Conservation (phyloP, 2,888 invertebrate genomes). For the Drosophila setosimentum region DNA sequence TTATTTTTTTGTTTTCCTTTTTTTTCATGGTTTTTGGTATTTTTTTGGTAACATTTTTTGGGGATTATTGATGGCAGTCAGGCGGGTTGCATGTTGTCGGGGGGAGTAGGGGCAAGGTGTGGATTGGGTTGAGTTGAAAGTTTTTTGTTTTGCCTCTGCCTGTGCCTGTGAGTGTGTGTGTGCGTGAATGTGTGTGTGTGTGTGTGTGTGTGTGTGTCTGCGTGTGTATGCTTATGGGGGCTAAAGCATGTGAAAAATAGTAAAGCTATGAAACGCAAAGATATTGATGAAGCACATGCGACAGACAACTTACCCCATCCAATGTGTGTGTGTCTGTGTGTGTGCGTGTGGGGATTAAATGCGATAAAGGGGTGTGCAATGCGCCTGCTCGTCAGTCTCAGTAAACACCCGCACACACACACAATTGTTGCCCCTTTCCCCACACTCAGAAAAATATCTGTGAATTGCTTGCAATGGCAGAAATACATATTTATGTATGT, state of each 20-base stretch:
- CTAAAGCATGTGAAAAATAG: slow-evolving; percentile 64
- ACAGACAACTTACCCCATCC: slow-evolving; percentile 48
- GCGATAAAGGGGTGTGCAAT: slow-evolving; percentile 28
- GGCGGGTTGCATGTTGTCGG: slow-evolving; percentile 4
- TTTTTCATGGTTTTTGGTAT: slow-evolving; percentile 13
- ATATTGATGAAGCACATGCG: slow-evolving; percentile 84
- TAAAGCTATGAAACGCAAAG: slow-evolving; percentile 58
- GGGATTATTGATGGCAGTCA: slow-evolving; percentile 82
- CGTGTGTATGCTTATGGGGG: slow-evolving; percentile 21
- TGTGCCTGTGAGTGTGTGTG: slow-evolving; percentile 41
- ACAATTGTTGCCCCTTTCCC: neutral
- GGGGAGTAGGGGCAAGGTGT: neutral
- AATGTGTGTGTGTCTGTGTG: slow-evolving; percentile 44
- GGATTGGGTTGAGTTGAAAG: slow-evolving; percentile 12
- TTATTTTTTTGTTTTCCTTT: slow-evolving; percentile 59
- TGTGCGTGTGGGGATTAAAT: slow-evolving; percentile 67
- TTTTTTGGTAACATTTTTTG: slow-evolving; percentile 57
- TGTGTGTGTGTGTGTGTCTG: slow-evolving; percentile 41
- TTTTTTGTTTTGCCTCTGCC: slow-evolving; percentile 44
- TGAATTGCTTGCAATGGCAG: neutral
- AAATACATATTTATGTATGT: neutral
- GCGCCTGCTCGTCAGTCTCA: slow-evolving; percentile 57
- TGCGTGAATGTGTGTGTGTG: slow-evolving; percentile 15
- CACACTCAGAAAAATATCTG: neutral
- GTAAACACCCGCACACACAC: slow-evolving; percentile 40